phyloP scores from a whole-genome alignment of 2,888 invertebrate genomes.

The Trachelus troglodyta region DNA sequence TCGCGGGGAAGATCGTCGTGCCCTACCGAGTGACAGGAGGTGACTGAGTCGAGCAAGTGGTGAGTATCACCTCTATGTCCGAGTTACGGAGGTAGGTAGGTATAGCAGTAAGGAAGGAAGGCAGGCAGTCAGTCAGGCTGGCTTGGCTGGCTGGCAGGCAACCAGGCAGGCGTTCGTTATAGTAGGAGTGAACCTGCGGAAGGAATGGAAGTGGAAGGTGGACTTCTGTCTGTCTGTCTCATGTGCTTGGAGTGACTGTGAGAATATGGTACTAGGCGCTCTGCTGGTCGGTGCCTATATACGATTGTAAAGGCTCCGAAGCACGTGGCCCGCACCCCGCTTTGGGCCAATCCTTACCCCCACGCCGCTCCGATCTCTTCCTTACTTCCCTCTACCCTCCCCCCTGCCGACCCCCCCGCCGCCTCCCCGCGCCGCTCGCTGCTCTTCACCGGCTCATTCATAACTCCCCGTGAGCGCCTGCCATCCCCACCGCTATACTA shows the following conservation, averaged over 20 bases:
- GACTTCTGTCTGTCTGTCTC: constrained; percentile 45
- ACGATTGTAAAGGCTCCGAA: constrained; percentile 49
- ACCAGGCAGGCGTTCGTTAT: constrained; percentile 45
- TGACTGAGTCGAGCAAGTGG: constrained; percentile 51
- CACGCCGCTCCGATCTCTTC: constrained; percentile 32
- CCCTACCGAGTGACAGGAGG: constrained; percentile 60
- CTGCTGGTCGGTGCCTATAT: constrained; percentile 47
- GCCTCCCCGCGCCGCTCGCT: not conserved
- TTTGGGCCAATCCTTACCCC: constrained; percentile 41
- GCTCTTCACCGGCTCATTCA: constrained; percentile 55
- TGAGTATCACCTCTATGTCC: constrained; percentile 54
- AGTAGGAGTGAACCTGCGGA: constrained; percentile 58
- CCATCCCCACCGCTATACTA: constrained; percentile 15
- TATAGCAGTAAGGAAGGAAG: constrained; percentile 39
- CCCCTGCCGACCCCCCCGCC: constrained; percentile 8
- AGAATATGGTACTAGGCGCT: constrained; percentile 44
- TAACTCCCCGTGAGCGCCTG: constrained; percentile 51
- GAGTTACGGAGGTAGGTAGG: constrained; percentile 41
- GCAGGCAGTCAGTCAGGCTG: constrained; percentile 32
- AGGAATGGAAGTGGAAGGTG: constrained; percentile 55
- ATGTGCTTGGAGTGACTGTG: constrained; percentile 32
- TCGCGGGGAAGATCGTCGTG: constrained; percentile 39
- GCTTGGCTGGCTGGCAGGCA: constrained; percentile 28
- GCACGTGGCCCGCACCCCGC: constrained; percentile 60
- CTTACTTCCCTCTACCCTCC: constrained; percentile 30